Conservation (phyloP, 1,140 invertebrate genomes). For the Cotesia glomerata region DNA sequence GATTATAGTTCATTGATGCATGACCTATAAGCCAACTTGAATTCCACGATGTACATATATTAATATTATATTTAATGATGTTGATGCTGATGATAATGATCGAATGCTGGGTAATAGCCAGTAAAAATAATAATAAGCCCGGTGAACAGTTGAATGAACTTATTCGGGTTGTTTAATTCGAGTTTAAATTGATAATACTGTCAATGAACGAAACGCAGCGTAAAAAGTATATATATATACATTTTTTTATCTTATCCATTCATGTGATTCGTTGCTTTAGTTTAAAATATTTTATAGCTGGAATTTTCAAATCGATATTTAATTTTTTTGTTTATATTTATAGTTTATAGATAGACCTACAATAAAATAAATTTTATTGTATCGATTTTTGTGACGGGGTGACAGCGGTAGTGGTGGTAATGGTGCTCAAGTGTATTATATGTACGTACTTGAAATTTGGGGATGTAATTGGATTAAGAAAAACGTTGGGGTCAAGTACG, state of each 20-base stretch:
- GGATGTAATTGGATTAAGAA: neutral
- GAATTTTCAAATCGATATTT: too few relatives aligned
- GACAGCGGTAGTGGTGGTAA: neutral
- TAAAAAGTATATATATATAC: too few relatives aligned
- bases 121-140: neutral
- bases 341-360: too few relatives aligned
- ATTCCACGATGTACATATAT: too few relatives aligned
- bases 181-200: slow-evolving; percentile 23
- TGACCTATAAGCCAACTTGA: too few relatives aligned
- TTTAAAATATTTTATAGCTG: too few relatives aligned
- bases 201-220: neutral
- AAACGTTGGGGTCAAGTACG: neutral
- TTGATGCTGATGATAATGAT: neutral
- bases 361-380: neutral
- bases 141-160: slow-evolving; percentile 29
- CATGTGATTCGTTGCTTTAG: too few relatives aligned
- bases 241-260: too few relatives aligned
- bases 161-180: slow-evolving; percentile 21
- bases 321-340: too few relatives aligned
- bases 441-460: neutral
- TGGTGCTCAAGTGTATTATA: neutral
- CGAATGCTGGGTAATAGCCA: slow-evolving; percentile 11
- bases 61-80: neutral
- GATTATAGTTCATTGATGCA: too few relatives aligned
- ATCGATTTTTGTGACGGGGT: neutral